Evolutionary conservation across 2,113 vertebrate genomes (phyloP), one percentile per base, ranked within the genome.

Genomic region (Aix galericulata): DNA sequence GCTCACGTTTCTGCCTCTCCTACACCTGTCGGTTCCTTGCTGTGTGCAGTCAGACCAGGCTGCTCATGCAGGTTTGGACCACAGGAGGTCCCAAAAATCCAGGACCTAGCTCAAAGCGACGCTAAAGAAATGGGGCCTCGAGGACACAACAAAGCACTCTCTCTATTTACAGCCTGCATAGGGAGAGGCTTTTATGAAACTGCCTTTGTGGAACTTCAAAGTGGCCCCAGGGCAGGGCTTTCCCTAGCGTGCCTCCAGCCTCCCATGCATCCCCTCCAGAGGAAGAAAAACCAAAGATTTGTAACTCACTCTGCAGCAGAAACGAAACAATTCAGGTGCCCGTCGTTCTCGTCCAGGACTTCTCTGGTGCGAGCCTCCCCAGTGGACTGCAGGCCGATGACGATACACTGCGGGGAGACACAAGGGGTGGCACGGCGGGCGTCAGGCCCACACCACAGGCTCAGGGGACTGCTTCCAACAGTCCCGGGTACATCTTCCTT

Each of bases 331-430:
- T 99, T 98, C 2, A 99, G 98, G 22, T 98, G 99, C 2, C 99
- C 99, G 2, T 99, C 99, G 0, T 99, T 99, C 96, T 99, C 99
- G 0, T 99, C 99, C 88, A 99, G 97, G 69, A 99, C 99, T 75
- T 99, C 99, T 68, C 99, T 98, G 68, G 99, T 99, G 44, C 99
- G 98, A 4, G 99, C 99, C 96, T 99, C 99, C 3, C 99, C 99
- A 0, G 99, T 99, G 48, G 99, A 99, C 98, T 99, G 99, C 86
- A 99, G 98, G 23, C 99, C 99, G 1, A 99, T 99, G 71, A 99
- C 99, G 3, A 99, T 98, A 25, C 99, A 99, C 99, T 99, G 97
- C 0, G 2, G 92, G 77, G 58, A 60, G 8, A 80, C 27, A 55
- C 8, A 1, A 17, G n/a, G 44, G 32, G 27, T 5, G 5, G 96